Percentiles rank a stretch among this genome's conserved stretches.
phyloP scores from a whole-genome alignment of 2,797 vertebrate genomes.

The Mico argentatus region DNA sequence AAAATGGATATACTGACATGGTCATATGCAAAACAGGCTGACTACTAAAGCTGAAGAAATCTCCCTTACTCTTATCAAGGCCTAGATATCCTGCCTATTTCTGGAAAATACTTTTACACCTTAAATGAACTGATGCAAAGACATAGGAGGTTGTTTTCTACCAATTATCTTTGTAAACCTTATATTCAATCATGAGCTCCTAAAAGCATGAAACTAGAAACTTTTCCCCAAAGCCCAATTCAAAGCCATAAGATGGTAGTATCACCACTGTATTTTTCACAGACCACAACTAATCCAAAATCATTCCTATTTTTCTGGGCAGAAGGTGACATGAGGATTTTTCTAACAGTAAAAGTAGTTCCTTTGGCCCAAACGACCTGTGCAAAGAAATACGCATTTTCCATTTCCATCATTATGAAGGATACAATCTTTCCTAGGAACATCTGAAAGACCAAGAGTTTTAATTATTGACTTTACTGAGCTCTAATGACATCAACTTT shows the following conservation, averaged over 20 bases:
- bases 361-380: conserved; percentile 8
- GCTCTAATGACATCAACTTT: conserved; percentile 67
- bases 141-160: background rate
- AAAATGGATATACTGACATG: background rate
- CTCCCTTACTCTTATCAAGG: background rate
- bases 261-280: background rate
- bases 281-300: conserved; percentile 33
- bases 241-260: background rate
- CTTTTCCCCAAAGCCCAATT: background rate
- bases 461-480: conserved; percentile 63
- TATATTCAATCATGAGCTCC: background rate
- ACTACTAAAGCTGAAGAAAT: conserved; percentile 41
- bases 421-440: conserved; percentile 26
- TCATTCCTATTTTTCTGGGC: background rate
- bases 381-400: conserved; percentile 23
- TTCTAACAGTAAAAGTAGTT: conserved; percentile 41
- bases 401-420: background rate
- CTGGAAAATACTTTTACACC: conserved; percentile 29
- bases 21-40: background rate
- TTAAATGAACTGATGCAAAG: conserved; percentile 1
- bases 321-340: background rate
- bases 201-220: conserved; percentile 30
- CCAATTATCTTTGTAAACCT: conserved; percentile 17
- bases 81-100: background rate
- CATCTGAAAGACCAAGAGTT: conserved; percentile 75